These are phyloP conservation scores for Danaus chrysippus DNA, from an alignment of 2,888 invertebrate genomes.

Conservation along the genomic window DNA sequence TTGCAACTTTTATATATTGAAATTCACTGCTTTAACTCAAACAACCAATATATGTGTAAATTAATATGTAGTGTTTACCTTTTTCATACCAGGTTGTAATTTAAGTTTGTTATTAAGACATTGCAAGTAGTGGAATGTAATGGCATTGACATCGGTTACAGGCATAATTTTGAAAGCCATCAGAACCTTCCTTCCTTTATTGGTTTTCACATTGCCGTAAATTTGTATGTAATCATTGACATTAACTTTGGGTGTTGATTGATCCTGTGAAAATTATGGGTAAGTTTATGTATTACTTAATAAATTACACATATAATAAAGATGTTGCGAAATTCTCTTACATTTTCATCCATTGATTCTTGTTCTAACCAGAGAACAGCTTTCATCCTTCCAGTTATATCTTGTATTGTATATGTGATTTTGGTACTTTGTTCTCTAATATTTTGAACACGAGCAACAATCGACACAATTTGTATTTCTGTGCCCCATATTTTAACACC, in stretches of 20 bases:
- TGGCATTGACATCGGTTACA: constrained; percentile 66
- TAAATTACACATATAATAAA: not conserved
- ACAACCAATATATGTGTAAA: too few relatives aligned
- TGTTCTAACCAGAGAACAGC: constrained; percentile 73
- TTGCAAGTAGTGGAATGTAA: constrained; percentile 74
- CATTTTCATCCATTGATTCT: constrained; percentile 73
- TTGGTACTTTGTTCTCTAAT: constrained; percentile 72
- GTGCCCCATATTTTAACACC: constrained; percentile 75
- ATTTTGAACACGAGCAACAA: constrained; percentile 65
- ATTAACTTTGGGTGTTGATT: constrained; percentile 67
- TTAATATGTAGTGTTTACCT: constrained; percentile 43
- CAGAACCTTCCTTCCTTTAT: constrained; percentile 70
- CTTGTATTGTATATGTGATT: constrained; percentile 74
- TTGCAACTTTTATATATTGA: too few relatives aligned
- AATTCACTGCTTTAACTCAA: too few relatives aligned
- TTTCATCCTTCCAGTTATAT: constrained; percentile 73
- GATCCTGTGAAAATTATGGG: constrained; percentile 51
- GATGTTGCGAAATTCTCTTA: constrained; percentile 35
- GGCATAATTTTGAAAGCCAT: constrained; percentile 74
- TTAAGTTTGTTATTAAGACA: constrained; percentile 72
- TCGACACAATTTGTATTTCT: constrained; percentile 68
- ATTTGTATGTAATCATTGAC: constrained; percentile 73
- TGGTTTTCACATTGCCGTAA: constrained; percentile 72
- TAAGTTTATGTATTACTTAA: not conserved
- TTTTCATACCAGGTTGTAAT: constrained; percentile 72